These are phyloP conservation scores for Meteorus sp. DNA, from an alignment of 1,140 invertebrate genomes.

Conservation along the genomic window DNA sequence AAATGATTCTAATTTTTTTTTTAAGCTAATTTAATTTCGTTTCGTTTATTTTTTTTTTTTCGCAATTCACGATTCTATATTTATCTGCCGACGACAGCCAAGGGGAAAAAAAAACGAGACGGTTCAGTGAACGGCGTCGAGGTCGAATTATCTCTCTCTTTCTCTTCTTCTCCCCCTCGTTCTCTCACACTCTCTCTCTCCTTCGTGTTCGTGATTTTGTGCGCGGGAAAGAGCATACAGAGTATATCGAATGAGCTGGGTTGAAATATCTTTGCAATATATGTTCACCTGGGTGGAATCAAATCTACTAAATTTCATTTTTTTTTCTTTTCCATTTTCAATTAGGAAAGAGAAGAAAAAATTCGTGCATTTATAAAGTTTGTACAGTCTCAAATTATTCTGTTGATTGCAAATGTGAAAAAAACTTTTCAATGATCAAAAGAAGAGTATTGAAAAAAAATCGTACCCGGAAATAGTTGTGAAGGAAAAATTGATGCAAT, in stretches of 20 bases:
- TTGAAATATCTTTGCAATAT: not conserved
- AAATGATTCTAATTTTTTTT: not conserved
- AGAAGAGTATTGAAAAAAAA: not conserved
- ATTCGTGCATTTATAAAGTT: too few relatives aligned
- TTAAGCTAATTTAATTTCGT: not conserved
- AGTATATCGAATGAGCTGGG: not conserved
- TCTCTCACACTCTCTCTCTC: constrained; percentile 18
- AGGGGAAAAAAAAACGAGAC: constrained; percentile 21
- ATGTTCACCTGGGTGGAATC: not conserved
- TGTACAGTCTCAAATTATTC: too few relatives aligned
- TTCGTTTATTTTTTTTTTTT: constrained; percentile 4
- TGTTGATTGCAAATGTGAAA: too few relatives aligned
- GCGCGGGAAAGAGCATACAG: constrained; percentile 16
- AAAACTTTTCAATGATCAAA: too few relatives aligned
- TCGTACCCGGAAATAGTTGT: too few relatives aligned
- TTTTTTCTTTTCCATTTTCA: not conserved
- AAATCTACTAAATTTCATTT: too few relatives aligned
- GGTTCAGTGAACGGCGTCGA: constrained; percentile 28
- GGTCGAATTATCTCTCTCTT: constrained; percentile 23
- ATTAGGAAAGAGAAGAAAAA: too few relatives aligned
- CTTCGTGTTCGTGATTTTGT: constrained; percentile 1
- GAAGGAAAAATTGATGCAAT: too few relatives aligned
- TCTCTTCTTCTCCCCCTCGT: constrained; percentile 11
- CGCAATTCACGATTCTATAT: constrained; percentile 12
- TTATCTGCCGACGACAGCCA: constrained; percentile 11